Base-by-base conservation (phyloP, 2,113 vertebrate genomes). In the Peromyscus polionotus region DNA sequence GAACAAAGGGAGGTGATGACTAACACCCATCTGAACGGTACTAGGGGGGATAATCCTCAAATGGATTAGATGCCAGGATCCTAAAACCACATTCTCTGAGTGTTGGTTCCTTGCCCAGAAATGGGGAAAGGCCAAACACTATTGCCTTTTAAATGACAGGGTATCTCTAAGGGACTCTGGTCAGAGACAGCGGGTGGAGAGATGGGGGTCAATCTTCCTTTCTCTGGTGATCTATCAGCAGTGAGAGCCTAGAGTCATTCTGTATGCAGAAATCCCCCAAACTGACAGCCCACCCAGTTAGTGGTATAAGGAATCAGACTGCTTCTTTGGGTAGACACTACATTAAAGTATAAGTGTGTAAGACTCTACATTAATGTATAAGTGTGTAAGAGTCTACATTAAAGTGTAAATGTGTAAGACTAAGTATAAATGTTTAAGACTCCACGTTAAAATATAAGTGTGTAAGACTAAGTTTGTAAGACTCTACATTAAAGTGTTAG, bases 1-100 rank as follows among this genome's bases (percentile, higher is more conserved):
- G 97, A 98, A 98, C 98, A 97, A 98, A 98, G 97, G 87, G 95
- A 97, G 97, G 96, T 91, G 96, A 91, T 98, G 96, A 97, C 95
- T 97, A 97, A 97, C 96, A 96, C 91, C 93, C 96, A 97, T 97
- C 83, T 91, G 91, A 97, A 90, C 91, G 85, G 92, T 92, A 95
- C 83, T 85, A 92, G 76, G 96, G 93, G 24, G 72, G 95, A 95
- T 98, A 98, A 98, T 97, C 97, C 97, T 97, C 77, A 88, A 97
- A 94, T 96, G 96, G 97, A 97, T 98, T 98, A 97, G 95, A 98
- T 97, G 96, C 97, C 96, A 94, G 83, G 96, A 97, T 97, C 96
- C 97, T 97, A 91, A 98, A 98, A 97, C 97, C 97, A 90, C 96
- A 96, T 98, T 98, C 97, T 96, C 94, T 95, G 97, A 95, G 88